phyloP scores from a whole-genome alignment of 92 coral and sea anemone genomes.

The Micromussa lordhowensis region DNA sequence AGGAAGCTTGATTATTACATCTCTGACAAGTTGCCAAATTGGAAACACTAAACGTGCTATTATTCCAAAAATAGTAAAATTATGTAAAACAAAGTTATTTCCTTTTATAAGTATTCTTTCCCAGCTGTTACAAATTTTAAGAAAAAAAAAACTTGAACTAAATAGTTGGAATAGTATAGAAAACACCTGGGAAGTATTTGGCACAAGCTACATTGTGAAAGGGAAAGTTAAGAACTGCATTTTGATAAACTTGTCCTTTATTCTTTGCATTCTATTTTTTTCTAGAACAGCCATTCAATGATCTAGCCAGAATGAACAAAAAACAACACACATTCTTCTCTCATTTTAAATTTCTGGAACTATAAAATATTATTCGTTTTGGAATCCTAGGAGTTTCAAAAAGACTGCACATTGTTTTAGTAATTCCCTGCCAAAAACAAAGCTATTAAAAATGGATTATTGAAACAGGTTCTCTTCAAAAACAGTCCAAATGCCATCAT shows the following conservation, averaged over 20 bases:
- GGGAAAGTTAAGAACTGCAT: no score
- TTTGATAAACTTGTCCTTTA: no score
- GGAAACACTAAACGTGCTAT: neutral
- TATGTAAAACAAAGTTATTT: neutral
- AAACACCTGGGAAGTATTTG: neutral
- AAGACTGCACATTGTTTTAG: neutral
- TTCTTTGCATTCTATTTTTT: no score
- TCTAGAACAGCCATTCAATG: no score
- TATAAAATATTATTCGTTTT: neutral
- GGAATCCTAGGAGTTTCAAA: neutral
- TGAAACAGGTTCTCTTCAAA: conserved; percentile 22
- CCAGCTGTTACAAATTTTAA: neutral
- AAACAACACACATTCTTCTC: neutral
- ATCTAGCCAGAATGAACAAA: neutral
- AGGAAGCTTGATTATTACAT: neutral
- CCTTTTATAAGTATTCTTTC: neutral
- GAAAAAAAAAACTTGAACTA: neutral
- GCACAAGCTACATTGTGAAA: neutral
- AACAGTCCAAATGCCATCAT: neutral
- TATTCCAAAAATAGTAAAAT: neutral
- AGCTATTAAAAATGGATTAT: conserved; percentile 29
- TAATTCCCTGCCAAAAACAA: conserved; percentile 21
- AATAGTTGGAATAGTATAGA: neutral
- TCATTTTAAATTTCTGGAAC: neutral
- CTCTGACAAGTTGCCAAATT: conserved; percentile 9